A percentile compares a stretch with the other conserved stretches of the same genome.
These are phyloP conservation scores for Diplosoma virens DNA, from an alignment of 23 tunicate genomes.

Conservation along the genomic window DNA sequence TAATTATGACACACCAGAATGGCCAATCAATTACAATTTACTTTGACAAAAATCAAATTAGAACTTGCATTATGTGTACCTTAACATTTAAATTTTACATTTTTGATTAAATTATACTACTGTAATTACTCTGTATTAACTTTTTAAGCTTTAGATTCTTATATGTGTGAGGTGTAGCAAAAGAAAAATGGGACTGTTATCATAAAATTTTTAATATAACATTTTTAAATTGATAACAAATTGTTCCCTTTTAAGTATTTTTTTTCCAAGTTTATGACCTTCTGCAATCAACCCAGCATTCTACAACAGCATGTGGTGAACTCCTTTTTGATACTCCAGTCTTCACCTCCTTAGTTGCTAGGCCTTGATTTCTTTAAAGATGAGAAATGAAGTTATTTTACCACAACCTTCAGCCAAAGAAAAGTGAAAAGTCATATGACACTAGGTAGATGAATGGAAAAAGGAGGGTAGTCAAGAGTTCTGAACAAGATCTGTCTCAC, in stretches of 20 bases:
- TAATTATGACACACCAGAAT: too few relatives aligned
- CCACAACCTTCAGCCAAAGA: neutral
- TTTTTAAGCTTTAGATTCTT: too few relatives aligned
- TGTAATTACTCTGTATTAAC: too few relatives aligned
- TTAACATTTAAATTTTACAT: too few relatives aligned
- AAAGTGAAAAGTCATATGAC: neutral
- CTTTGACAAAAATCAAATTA: too few relatives aligned
- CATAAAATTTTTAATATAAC: neutral
- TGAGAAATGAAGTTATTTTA: neutral
- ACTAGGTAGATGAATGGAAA: neutral
- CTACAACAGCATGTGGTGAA: neutral
- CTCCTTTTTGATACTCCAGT: too few relatives aligned
- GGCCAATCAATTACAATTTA: too few relatives aligned
- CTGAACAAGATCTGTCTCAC: neutral
- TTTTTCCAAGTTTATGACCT: neutral
- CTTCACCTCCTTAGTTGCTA: neutral
- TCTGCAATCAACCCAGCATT: neutral
- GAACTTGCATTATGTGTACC: too few relatives aligned
- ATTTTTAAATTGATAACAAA: neutral
- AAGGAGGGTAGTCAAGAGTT: neutral
- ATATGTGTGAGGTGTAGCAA: neutral
- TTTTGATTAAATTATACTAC: too few relatives aligned
- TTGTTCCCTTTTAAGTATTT: neutral
- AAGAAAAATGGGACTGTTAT: neutral
- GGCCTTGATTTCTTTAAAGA: neutral